These are phyloP conservation scores for Chauna torquata DNA, from an alignment of 2,113 vertebrate species.

Conservation along the genomic window DNA sequence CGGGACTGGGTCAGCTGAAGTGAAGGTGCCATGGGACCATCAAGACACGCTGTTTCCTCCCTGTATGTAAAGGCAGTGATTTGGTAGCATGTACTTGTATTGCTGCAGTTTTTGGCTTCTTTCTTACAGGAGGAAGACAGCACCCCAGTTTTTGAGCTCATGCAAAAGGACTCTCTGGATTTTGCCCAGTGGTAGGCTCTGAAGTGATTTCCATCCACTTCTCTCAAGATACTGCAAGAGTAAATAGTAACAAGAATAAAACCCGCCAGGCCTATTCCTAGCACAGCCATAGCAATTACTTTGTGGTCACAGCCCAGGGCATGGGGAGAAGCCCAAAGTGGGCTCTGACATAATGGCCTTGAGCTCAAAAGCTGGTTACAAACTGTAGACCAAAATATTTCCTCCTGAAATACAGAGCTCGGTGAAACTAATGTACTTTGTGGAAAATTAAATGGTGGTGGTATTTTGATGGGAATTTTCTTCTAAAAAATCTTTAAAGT, in stretches of 20 bases:
- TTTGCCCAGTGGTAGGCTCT: background rate
- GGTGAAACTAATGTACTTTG: background rate
- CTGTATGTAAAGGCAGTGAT: rapidly evolving
- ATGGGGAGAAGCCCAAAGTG: rapidly evolving
- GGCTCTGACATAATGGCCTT: background rate
- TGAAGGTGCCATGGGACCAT: background rate
- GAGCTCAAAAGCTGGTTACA: background rate
- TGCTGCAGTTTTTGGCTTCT: background rate
- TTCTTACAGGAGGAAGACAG: background rate
- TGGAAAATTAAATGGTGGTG: background rate
- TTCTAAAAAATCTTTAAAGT: background rate
- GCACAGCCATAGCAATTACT: background rate
- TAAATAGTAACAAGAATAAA: background rate
- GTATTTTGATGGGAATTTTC: background rate
- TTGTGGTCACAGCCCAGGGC: background rate
- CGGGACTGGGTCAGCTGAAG: background rate
- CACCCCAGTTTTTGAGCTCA: background rate
- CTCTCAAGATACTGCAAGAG: background rate
- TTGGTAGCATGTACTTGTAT: background rate
- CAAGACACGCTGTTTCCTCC: background rate
- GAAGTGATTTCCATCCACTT: background rate
- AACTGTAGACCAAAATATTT: background rate
- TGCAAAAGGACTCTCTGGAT: background rate
- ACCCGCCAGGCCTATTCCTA: background rate
- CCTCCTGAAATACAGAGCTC: background rate